These are phyloP conservation scores for Lamellibrachia luymesi DNA, from an alignment of 1,140 invertebrate species.

Conservation along the genomic window DNA sequence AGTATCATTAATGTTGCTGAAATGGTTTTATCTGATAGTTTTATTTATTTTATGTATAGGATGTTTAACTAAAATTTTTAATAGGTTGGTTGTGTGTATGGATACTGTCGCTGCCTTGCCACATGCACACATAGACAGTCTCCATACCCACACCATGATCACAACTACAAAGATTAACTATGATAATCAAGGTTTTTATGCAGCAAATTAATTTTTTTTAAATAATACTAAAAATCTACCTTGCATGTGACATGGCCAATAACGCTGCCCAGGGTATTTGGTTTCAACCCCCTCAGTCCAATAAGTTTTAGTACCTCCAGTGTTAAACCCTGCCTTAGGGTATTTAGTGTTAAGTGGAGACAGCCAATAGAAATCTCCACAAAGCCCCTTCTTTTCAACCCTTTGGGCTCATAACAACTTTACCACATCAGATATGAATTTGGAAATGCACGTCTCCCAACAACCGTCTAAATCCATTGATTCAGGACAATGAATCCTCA, in stretches of 20 bases:
- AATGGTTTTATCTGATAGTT: no score
- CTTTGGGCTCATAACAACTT: neutral
- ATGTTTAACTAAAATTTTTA: no score
- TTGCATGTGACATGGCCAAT: neutral
- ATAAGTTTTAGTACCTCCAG: neutral
- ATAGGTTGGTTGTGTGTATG: no score
- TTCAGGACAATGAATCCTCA: neutral
- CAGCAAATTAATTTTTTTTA: neutral
- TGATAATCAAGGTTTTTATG: neutral
- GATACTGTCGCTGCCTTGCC: no score
- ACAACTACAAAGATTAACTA: no score
- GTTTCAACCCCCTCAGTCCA: neutral
- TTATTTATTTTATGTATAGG: no score
- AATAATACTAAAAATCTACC: neutral
- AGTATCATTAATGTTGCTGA: no score
- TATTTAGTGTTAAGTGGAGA: neutral
- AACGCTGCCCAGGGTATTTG: no score
- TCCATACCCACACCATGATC: no score
- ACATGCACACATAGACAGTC: no score
- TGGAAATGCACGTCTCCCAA: neutral
- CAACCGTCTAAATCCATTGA: neutral
- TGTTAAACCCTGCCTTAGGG: neutral
- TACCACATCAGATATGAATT: neutral
- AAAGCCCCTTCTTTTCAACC: neutral
- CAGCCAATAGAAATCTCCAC: neutral